phyloP scores from a whole-genome alignment of 2,888 invertebrate species.

The Rutpela maculata region DNA sequence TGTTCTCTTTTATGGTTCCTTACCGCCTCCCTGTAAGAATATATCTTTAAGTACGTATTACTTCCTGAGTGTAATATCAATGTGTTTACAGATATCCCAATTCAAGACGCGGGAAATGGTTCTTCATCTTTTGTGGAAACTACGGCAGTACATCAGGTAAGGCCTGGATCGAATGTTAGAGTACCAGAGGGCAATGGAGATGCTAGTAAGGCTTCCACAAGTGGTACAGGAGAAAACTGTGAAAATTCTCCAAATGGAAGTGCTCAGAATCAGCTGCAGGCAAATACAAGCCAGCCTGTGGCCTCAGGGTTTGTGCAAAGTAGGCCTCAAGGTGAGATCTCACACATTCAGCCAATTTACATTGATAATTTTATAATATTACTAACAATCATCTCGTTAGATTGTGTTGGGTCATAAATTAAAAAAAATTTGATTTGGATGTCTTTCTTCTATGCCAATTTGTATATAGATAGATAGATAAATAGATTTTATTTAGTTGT shows the following conservation, averaged over 20 bases:
- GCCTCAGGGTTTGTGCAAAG: constrained; percentile 55
- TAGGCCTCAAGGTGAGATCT: constrained; percentile 56
- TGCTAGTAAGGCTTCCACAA: constrained; percentile 47
- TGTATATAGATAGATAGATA: no score
- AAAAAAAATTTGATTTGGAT: no score
- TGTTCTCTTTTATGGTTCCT: constrained; percentile 95
- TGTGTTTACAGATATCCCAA: constrained; percentile 74
- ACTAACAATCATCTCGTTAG: no score
- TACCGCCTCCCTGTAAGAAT: constrained; percentile 84
- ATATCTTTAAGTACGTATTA: constrained; percentile 22
- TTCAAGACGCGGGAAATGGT: constrained; percentile 74
- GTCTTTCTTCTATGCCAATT: no score
- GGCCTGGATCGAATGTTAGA: constrained; percentile 69
- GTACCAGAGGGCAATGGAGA: constrained; percentile 62
- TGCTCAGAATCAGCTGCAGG: constrained; percentile 45
- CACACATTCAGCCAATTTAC: no score
- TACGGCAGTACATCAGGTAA: constrained; percentile 61
- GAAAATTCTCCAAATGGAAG: constrained; percentile 43
- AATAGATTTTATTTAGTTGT: no score
- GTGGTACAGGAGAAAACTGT: constrained; percentile 41
- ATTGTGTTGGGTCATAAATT: no score
- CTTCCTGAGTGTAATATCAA: constrained; percentile 12
- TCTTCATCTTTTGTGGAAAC: constrained; percentile 60
- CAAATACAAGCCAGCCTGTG: constrained; percentile 33
- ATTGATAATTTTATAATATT: no score